A percentile compares a stretch with the other conserved stretches of the same genome.
These are phyloP conservation scores for Contarinia nasturtii DNA, from an alignment of 1,140 invertebrate genomes.

Conservation along the genomic window DNA sequence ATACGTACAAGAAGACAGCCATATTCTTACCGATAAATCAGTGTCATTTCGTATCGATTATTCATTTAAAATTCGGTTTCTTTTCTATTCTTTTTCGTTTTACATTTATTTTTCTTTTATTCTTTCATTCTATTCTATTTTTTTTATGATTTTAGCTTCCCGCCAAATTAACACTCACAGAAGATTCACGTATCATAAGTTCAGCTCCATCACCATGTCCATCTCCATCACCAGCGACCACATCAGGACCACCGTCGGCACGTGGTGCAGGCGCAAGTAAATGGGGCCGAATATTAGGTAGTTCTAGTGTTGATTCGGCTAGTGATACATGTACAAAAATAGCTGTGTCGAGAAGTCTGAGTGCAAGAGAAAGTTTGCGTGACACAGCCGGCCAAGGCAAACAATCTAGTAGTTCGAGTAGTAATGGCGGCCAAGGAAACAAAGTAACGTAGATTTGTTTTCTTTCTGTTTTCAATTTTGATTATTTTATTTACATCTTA, in stretches of 20 bases:
- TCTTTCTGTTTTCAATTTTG: background rate
- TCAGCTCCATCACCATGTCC: slow-evolving; percentile 28
- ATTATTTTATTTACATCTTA: too few species aligned
- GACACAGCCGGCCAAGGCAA: slow-evolving; percentile 28
- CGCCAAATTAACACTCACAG: slow-evolving; percentile 24
- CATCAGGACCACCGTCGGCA: slow-evolving; percentile 25
- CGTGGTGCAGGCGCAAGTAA: slow-evolving; percentile 36
- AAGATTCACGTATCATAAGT: slow-evolving; percentile 25
- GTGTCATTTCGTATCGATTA: too few species aligned
- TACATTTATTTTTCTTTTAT: background rate
- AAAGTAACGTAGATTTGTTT: slow-evolving; percentile 28
- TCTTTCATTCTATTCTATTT: background rate
- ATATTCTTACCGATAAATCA: too few species aligned
- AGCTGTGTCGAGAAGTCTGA: slow-evolving; percentile 46
- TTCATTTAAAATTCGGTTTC: too few species aligned
- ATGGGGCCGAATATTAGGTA: slow-evolving; percentile 63
- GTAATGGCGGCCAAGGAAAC: slow-evolving; percentile 35
- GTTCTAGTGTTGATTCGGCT: slow-evolving; percentile 42
- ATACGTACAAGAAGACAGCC: too few species aligned
- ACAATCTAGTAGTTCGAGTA: slow-evolving; percentile 25
- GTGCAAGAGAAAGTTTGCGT: slow-evolving; percentile 39
- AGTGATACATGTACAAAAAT: slow-evolving; percentile 25
- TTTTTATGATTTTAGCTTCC: slow-evolving; percentile 17
- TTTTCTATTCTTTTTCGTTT: background rate
- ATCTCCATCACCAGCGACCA: slow-evolving; percentile 34